Conservation (phyloP, 2,113 vertebrate species). For the Delphinus delphis region DNA sequence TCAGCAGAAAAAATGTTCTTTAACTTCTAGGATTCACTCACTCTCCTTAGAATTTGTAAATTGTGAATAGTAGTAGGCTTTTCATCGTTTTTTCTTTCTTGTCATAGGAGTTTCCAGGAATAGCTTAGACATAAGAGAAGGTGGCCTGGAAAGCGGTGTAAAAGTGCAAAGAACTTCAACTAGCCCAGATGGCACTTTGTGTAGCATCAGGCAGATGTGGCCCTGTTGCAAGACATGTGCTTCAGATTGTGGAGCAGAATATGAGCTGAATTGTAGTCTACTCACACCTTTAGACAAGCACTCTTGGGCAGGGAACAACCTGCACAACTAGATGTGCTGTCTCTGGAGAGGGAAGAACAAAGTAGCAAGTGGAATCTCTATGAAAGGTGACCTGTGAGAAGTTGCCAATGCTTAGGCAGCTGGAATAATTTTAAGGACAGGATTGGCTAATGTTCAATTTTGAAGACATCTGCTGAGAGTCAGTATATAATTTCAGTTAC, state of each 20-base stretch:
- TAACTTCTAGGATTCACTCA: background rate
- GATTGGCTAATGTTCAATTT: background rate
- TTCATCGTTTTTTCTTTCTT: background rate
- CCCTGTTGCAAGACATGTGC: too few relatives aligned
- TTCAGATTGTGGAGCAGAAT: background rate
- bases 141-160: background rate
- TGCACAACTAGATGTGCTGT: background rate
- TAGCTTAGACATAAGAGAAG: background rate
- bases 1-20: background rate
- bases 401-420: background rate
- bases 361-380: background rate
- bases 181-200: background rate
- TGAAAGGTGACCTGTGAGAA: background rate
- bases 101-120: background rate
- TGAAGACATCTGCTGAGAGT: background rate
- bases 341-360: background rate
- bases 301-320: background rate
- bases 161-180: background rate
- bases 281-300: background rate
- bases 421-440: background rate
- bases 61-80: background rate
- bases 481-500: constrained; percentile 10
- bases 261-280: background rate
- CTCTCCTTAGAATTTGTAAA: background rate
- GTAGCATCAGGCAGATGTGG: background rate